Evolutionary conservation across 1,140 invertebrate species (phyloP), one percentile per base, ranked within the genome.

Genomic region (Lepidurus arcticus): DNA sequence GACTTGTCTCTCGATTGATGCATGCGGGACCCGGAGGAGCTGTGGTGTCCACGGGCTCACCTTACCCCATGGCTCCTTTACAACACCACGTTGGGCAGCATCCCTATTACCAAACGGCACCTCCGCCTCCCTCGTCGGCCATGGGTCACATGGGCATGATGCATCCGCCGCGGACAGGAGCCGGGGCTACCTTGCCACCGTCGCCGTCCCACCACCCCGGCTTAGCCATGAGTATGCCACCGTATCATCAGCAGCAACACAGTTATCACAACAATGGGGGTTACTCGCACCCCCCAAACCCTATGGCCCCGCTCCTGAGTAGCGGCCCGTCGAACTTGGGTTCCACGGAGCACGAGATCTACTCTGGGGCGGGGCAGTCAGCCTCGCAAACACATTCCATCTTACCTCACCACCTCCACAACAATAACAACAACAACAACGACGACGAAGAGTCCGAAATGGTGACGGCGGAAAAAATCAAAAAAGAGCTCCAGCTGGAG

Each of bases 391-490:
- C 44, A 21, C 16, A 65, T 65, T 65, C 53, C 53, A 65, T 65
- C 53, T 65, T 78, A 47, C 76, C 80, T 11, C 78, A 78, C 73
- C 79, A 81, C 77, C 79, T 78, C 77, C 73, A 24, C 42, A 10
- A 34, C 53, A 78, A 76, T 75, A 79, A 76, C 73, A 79, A 65
- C 26, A 80, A 73, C 76, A 79, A 65, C 65, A 78, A 77, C 26
- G 42, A 78, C 13, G 53, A 74, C 10, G 73, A 73, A 84, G 88
- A 78, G 34, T 45, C 81, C 65, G 75, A 73, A 34, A 75, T 76
- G 85, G 81, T 84, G 75, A 85, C 86, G 80, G 84, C 84, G 75
- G 87, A 87, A 82, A 82, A 81, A 73, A 73, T 77, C 42, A 75
- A 75, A 74, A 47, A 75, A 76, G 74, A 76, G 73, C 21, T 74